Evolutionary conservation across 2,797 vertebrate genomes (phyloP).

Genomic region (Halcyon leucocephala): DNA sequence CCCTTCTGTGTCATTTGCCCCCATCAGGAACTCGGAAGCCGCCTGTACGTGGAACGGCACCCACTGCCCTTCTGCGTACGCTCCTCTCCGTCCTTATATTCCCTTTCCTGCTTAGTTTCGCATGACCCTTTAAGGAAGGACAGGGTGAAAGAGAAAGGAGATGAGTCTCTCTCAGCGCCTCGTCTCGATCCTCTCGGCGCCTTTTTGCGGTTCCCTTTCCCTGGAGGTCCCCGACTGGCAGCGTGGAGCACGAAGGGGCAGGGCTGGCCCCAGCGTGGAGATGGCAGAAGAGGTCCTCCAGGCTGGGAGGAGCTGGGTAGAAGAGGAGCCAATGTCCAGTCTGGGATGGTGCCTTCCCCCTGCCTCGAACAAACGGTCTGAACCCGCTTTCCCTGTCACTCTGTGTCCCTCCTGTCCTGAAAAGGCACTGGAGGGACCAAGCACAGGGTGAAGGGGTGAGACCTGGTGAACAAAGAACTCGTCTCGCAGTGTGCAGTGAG

Average conservation of each 20-base stretch:
- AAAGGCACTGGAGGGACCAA: not conserved
- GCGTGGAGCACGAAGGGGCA: not conserved
- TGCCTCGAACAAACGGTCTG: not conserved
- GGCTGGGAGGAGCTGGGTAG: not conserved
- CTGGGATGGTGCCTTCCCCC: not conserved
- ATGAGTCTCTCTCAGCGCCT: constrained; percentile 55
- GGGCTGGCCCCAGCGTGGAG: not conserved
- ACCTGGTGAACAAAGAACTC: not conserved
- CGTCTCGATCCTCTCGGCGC: constrained; percentile 35
- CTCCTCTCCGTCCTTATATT: constrained; percentile 21
- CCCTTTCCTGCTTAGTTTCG: constrained; percentile 45
- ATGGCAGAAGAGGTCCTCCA: not conserved
- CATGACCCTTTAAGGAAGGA: constrained; percentile 51
- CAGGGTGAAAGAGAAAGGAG: constrained; percentile 56
- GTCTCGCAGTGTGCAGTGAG: not conserved
- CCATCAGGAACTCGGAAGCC: constrained; percentile 27
- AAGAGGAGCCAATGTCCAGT: not conserved
- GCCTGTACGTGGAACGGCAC: not conserved
- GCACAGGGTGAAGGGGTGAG: rapidly evolving
- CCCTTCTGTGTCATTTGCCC: constrained; percentile 63
- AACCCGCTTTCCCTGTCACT: not conserved
- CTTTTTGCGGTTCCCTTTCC: constrained; percentile 20
- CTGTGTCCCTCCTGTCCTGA: not conserved
- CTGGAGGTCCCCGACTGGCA: not conserved
- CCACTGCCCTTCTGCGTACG: not conserved